Percentiles rank a stretch among this genome's conserved stretches.
These are phyloP conservation scores for Cebus imitator DNA, from an alignment of 2,113 vertebrate genomes.

Conservation along the genomic window DNA sequence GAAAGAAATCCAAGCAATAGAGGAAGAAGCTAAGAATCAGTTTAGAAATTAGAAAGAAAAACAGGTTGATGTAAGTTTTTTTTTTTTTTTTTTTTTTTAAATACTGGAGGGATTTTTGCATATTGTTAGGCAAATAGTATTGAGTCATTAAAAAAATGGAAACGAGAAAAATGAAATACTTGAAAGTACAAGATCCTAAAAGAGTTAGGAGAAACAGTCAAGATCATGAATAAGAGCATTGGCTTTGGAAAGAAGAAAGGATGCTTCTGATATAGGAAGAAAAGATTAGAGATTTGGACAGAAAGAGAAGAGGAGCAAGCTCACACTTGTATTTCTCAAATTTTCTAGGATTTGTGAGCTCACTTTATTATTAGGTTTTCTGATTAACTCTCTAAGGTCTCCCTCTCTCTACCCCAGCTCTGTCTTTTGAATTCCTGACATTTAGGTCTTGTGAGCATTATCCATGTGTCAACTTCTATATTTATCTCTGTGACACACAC, in stretches of 20 bases:
- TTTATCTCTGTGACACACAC: background rate
- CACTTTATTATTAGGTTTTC: background rate
- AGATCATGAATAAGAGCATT: background rate
- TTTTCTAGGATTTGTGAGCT: background rate
- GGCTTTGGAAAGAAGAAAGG: background rate
- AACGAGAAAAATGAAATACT: slow-evolving; percentile 26
- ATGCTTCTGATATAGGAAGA: background rate
- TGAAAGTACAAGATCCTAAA: background rate
- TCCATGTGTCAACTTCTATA: background rate
- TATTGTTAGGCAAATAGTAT: background rate
- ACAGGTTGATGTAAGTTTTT: background rate
- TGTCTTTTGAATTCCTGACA: background rate
- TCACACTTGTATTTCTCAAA: background rate
- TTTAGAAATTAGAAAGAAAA: background rate
- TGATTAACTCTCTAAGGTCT: background rate
- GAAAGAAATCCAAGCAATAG: background rate
- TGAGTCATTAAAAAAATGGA: background rate
- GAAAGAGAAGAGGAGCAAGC: background rate
- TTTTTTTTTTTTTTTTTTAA: background rate
- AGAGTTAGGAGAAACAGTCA: background rate
- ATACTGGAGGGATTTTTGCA: background rate
- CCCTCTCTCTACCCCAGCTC: background rate
- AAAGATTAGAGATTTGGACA: background rate
- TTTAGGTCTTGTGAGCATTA: background rate
- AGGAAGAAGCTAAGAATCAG: background rate